A percentile compares a stretch with the other conserved stretches of the same genome.
phyloP scores from a whole-genome alignment of 1,140 invertebrate species.

The Drosophila murphyi region DNA sequence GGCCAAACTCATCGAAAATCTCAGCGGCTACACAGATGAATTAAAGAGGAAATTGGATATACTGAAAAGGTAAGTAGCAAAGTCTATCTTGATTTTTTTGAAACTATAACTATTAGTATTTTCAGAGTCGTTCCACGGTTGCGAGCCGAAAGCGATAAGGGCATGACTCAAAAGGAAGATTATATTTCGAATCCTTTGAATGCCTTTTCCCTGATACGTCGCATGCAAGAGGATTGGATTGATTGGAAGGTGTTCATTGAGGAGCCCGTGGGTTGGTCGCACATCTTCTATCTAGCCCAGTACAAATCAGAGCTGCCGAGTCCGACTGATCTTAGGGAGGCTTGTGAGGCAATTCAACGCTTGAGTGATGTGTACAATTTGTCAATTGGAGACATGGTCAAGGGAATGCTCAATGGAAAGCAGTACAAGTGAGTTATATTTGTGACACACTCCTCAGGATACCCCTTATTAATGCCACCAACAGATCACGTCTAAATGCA shows the following conservation, averaged over 20 bases:
- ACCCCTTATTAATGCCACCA: not conserved
- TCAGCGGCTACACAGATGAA: slow-evolving; percentile 90
- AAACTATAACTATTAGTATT: too few relatives aligned
- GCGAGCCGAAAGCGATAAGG: slow-evolving; percentile 89
- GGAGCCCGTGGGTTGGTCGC: slow-evolving; percentile 74
- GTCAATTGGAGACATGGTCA: slow-evolving; percentile 92
- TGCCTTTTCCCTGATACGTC: slow-evolving; percentile 53
- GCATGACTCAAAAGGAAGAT: slow-evolving; percentile 88
- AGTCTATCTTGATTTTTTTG: too few relatives aligned
- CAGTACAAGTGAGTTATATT: slow-evolving; percentile 89
- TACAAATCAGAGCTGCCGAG: slow-evolving; percentile 90
- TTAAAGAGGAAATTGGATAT: slow-evolving; percentile 47
- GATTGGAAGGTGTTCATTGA: slow-evolving; percentile 48
- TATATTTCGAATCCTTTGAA: slow-evolving; percentile 67
- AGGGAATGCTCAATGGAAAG: slow-evolving; percentile 93
- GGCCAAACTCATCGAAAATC: slow-evolving; percentile 90
- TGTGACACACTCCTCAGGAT: not conserved
- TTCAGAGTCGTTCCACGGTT: slow-evolving; percentile 30
- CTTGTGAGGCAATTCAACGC: slow-evolving; percentile 94
- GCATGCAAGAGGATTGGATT: slow-evolving; percentile 59
- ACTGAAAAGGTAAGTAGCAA: slow-evolving; percentile 40
- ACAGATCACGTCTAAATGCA: slow-evolving; percentile 23
- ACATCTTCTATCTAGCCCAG: slow-evolving; percentile 87
- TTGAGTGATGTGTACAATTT: slow-evolving; percentile 97
- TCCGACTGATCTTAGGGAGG: slow-evolving; percentile 94